Conservation (phyloP, 1,140 invertebrate genomes). For the Drosophila tani region DNA sequence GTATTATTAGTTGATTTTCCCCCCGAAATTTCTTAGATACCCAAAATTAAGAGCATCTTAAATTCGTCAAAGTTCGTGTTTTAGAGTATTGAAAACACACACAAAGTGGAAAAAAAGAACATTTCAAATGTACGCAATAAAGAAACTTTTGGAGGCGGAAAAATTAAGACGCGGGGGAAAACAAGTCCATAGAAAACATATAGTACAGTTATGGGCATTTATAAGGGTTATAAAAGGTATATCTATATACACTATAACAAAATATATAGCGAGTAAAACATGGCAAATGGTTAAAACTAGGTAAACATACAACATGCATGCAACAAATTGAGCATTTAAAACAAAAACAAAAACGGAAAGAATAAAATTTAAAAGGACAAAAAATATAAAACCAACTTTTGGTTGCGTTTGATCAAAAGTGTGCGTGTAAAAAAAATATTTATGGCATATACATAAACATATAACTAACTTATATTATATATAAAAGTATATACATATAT, state of each 20-base stretch:
- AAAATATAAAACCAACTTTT: constrained; percentile 57
- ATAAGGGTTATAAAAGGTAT: constrained; percentile 61
- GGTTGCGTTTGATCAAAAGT: constrained; percentile 82
- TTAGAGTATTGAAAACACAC: constrained; percentile 50
- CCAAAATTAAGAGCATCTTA: constrained; percentile 4
- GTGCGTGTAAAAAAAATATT: constrained; percentile 61
- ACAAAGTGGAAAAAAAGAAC: constrained; percentile 58
- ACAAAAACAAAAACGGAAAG: constrained; percentile 29
- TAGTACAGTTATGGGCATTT: constrained; percentile 69
- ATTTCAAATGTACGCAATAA: constrained; percentile 74
- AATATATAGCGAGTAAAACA: constrained; percentile 55
- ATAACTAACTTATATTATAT: constrained; percentile 68
- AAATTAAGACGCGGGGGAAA: constrained; percentile 25
- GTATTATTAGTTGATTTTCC: constrained; percentile 37
- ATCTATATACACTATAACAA: constrained; percentile 42
- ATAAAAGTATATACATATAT: constrained; percentile 65
- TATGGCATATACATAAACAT: constrained; percentile 61
- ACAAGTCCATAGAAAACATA: constrained; percentile 65
- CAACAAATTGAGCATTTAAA: constrained; percentile 80
- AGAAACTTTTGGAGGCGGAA: constrained; percentile 39
- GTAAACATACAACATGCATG: constrained; percentile 59
- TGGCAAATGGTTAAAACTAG: constrained; percentile 67
- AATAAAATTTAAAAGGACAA: constrained; percentile 25
- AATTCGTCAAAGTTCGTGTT: constrained; percentile 47
- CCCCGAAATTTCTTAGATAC: constrained; percentile 5